Evolutionary conservation across 2,888 invertebrate species (phyloP).

Genomic region (Deroplatys truncata): DNA sequence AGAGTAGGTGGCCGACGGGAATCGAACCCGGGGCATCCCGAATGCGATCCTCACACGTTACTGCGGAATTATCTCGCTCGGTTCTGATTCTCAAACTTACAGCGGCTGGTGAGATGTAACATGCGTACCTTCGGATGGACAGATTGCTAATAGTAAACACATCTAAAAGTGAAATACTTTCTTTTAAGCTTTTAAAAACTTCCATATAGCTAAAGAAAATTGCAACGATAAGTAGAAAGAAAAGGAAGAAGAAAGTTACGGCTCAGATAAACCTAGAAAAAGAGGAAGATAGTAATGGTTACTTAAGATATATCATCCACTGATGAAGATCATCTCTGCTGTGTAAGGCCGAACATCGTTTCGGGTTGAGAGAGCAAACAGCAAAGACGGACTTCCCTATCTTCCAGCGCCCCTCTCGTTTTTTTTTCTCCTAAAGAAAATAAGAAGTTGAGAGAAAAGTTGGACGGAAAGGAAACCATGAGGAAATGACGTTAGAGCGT

Average conservation of each 20-base stretch:
- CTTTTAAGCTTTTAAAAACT: too few species aligned
- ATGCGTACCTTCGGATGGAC: too few species aligned
- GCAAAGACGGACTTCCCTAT: background rate
- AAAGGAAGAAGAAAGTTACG: background rate
- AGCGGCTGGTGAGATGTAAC: too few species aligned
- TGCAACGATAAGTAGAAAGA: background rate
- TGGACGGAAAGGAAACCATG: conserved; percentile 10
- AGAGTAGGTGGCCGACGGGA: too few species aligned
- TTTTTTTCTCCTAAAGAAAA: background rate
- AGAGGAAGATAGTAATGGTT: background rate
- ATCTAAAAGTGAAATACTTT: too few species aligned
- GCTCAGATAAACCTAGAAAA: background rate
- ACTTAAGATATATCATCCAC: background rate
- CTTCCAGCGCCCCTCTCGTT: background rate
- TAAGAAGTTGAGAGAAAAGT: background rate
- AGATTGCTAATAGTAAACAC: too few species aligned
- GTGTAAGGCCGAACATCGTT: background rate
- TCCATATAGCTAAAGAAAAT: too few species aligned
- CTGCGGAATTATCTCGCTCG: too few species aligned
- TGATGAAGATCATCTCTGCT: background rate
- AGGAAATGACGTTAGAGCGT: conserved; percentile 18
- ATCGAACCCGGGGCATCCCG: too few species aligned
- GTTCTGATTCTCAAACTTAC: too few species aligned
- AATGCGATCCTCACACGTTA: too few species aligned
- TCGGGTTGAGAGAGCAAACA: background rate